Evolutionary conservation across 2,113 vertebrate species (phyloP).

Genomic region (Vulpes vulpes): DNA sequence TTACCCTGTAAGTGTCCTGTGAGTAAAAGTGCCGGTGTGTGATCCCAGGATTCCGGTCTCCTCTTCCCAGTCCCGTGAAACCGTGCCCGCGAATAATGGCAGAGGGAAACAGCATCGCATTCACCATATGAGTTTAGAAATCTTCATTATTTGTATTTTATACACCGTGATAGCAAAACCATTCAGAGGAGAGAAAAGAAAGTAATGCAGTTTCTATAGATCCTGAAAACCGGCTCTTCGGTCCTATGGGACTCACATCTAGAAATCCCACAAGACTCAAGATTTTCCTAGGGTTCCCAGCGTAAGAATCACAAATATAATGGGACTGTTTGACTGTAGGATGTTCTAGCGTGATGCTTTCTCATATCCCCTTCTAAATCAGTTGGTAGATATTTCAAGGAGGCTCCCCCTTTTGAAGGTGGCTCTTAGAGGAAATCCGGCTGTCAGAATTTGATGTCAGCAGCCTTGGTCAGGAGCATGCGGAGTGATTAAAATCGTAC

Average conservation of each 20-base stretch:
- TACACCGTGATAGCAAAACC: neutral
- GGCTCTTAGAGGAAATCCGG: neutral
- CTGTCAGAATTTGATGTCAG: neutral
- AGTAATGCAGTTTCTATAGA: neutral
- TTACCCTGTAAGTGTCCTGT: slow-evolving; percentile 93
- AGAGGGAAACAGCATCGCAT: neutral
- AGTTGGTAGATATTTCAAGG: neutral
- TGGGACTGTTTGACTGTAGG: neutral
- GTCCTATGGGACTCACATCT: neutral
- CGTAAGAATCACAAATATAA: neutral
- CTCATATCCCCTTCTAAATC: slow-evolving; percentile 31
- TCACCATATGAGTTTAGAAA: neutral
- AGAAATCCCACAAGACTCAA: slow-evolving; percentile 32
- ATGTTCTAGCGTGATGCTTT: neutral
- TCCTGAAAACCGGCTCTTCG: neutral
- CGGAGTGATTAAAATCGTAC: neutral
- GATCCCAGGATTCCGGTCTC: neutral
- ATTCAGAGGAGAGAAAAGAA: neutral
- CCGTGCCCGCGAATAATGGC: neutral
- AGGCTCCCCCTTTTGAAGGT: neutral
- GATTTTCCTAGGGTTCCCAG: neutral
- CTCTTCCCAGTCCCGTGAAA: neutral
- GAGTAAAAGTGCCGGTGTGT: slow-evolving; percentile 13
- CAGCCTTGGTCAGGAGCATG: neutral
- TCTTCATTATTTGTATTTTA: neutral